phyloP scores from a whole-genome alignment of 2,113 vertebrate genomes.

The Conger conger region DNA sequence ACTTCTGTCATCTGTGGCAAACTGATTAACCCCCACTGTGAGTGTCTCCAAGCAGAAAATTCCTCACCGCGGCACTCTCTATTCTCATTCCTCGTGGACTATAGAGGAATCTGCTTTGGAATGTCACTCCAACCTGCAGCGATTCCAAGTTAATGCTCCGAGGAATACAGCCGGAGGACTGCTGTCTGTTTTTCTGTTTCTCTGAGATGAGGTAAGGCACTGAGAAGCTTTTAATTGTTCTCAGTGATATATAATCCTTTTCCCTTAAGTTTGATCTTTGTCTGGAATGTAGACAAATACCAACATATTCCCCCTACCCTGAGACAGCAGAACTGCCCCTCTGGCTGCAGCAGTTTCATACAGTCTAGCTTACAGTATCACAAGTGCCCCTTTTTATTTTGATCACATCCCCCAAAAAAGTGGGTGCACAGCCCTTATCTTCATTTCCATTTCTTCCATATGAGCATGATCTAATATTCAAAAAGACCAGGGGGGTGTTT shows the following conservation, averaged over 20 bases:
- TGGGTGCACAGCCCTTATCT: too few species aligned
- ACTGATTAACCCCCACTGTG: background rate
- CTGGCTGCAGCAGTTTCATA: too few species aligned
- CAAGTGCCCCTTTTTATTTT: too few species aligned
- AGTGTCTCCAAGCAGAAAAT: background rate
- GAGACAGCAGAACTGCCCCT: too few species aligned
- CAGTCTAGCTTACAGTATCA: too few species aligned
- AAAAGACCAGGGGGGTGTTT: too few species aligned
- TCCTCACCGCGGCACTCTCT: background rate
- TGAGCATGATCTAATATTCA: background rate
- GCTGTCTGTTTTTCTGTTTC: background rate
- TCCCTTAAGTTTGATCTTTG: background rate
- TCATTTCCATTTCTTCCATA: background rate
- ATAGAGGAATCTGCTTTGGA: background rate
- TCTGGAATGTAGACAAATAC: too few species aligned
- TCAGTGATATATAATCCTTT: background rate
- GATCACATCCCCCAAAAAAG: too few species aligned
- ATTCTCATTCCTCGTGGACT: background rate
- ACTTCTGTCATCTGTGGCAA: background rate
- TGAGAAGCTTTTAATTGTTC: background rate
- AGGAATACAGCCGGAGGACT: background rate
- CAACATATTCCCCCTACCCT: too few species aligned
- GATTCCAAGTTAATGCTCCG: background rate
- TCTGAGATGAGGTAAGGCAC: background rate
- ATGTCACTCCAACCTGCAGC: constrained; percentile 8